Evolutionary conservation across 2,797 vertebrate species (phyloP).

Genomic region (Sebastes melanostomus): DNA sequence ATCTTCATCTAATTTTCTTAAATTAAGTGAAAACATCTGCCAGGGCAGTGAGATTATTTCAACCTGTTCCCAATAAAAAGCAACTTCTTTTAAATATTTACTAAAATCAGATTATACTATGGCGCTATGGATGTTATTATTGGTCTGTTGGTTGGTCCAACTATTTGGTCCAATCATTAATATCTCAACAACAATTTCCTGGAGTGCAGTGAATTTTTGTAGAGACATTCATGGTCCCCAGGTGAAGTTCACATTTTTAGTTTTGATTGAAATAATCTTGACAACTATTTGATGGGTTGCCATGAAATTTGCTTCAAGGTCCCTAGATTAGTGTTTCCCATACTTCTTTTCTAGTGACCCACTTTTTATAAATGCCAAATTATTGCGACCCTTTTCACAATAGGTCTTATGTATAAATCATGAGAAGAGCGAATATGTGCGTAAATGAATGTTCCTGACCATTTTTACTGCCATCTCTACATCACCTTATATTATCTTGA

Average conservation of each 20-base stretch:
- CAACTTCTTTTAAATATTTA: not conserved
- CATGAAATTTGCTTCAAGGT: not conserved
- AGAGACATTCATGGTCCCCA: not conserved
- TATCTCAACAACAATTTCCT: not conserved
- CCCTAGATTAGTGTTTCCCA: not conserved
- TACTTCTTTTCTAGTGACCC: no score
- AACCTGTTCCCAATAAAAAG: constrained; percentile 1
- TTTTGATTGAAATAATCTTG: not conserved
- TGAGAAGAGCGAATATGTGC: no score
- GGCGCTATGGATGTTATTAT: not conserved
- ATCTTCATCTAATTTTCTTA: not conserved
- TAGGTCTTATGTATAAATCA: accelerated
- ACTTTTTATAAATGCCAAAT: no score
- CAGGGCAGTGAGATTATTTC: not conserved
- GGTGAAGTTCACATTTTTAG: not conserved
- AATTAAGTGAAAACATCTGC: not conserved
- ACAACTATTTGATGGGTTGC: not conserved
- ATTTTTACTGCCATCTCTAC: no score
- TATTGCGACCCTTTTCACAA: no score
- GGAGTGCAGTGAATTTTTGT: not conserved
- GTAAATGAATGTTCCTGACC: no score
- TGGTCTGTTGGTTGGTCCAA: not conserved
- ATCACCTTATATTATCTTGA: no score
- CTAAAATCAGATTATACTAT: not conserved
- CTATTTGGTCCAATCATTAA: not conserved